A percentile compares a stretch with the other conserved stretches of the same genome.
phyloP scores from a whole-genome alignment of 2,797 vertebrate genomes.

The Tachyglossus aculeatus region DNA sequence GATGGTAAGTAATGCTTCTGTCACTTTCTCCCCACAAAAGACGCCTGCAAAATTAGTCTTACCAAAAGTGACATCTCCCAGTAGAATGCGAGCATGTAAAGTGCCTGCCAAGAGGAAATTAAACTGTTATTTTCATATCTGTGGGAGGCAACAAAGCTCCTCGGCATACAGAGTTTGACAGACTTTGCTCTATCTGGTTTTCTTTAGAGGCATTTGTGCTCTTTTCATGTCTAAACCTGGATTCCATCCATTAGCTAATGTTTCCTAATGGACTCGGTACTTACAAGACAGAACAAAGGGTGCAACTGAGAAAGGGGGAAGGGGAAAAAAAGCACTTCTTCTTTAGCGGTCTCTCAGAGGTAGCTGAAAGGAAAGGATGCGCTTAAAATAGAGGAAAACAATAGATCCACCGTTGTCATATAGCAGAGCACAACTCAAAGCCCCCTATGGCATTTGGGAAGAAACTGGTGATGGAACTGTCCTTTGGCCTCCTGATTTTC shows the following conservation, averaged over 20 bases:
- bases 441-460: too few species aligned
- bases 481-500: too few species aligned
- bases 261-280: not conserved
- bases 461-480: too few species aligned
- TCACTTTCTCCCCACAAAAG: slow-evolving; percentile 20
- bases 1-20: slow-evolving; percentile 29
- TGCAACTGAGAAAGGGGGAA: not conserved
- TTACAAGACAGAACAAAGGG: not conserved
- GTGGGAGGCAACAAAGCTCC: not conserved
- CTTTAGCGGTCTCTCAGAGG: not conserved
- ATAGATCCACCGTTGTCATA: not conserved
- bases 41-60: slow-evolving; percentile 16
- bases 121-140: slow-evolving; percentile 7
- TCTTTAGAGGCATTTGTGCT: not conserved
- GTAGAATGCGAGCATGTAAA: slow-evolving; percentile 18
- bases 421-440: too few species aligned
- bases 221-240: not conserved
- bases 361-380: not conserved
- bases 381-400: not conserved
- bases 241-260: not conserved
- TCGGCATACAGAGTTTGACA: not conserved
- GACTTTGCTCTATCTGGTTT: not conserved
- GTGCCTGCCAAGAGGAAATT: not conserved
- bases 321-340: not conserved
- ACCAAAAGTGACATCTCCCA: slow-evolving; percentile 6